Conservation (phyloP, 2,113 vertebrate genomes). For the Callospermophilus lateralis region DNA sequence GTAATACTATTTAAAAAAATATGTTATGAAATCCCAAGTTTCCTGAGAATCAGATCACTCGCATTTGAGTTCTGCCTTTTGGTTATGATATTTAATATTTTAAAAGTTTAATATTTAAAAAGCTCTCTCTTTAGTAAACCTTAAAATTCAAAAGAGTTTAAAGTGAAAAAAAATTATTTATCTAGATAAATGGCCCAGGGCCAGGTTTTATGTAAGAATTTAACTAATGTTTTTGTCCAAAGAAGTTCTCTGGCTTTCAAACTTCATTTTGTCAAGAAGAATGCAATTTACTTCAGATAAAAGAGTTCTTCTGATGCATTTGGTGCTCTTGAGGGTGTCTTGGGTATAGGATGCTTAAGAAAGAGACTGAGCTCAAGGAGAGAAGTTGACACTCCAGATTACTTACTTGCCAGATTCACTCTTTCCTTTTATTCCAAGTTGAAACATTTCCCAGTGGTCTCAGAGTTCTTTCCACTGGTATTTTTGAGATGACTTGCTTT, state of each 20-base stretch:
- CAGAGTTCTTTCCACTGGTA: neutral
- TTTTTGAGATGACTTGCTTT: neutral
- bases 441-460: conserved; percentile 56
- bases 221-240: neutral
- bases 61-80: neutral
- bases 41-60: neutral
- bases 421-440: conserved; percentile 39
- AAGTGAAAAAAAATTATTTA: conserved; percentile 34
- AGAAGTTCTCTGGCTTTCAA: neutral
- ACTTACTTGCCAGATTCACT: conserved; percentile 54
- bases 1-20: conserved; percentile 1
- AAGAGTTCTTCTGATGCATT: neutral
- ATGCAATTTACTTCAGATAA: neutral
- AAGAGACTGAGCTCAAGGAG: conserved; percentile 36
- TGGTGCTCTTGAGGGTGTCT: neutral
- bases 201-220: neutral
- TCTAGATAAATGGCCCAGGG: neutral
- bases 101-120: conserved; percentile 25
- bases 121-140: neutral
- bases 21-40: neutral
- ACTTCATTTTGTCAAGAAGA: neutral
- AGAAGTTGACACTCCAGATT: neutral
- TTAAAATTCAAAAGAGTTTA: conserved; percentile 44
- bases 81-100: neutral
- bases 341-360: neutral